phyloP scores from a whole-genome alignment of 2,113 vertebrate genomes.

The Myocastor coypus region DNA sequence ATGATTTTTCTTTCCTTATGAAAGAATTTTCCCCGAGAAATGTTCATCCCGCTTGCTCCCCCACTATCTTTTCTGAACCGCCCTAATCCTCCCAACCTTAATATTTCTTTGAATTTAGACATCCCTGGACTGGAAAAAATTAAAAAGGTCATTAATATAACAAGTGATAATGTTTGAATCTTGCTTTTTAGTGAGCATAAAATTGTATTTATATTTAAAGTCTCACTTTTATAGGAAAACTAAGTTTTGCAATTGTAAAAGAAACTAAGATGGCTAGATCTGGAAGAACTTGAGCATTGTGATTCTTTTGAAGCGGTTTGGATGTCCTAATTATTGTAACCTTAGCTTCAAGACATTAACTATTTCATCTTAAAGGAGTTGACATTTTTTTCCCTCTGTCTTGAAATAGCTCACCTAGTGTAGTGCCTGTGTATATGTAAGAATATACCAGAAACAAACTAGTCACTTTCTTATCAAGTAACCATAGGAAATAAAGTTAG shows the following conservation, averaged over 20 bases:
- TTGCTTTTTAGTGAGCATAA: slow-evolving; percentile 44
- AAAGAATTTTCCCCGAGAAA: neutral
- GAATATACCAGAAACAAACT: neutral
- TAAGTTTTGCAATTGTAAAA: neutral
- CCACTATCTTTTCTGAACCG: neutral
- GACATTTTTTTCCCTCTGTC: neutral
- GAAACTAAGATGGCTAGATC: neutral
- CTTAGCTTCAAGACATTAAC: neutral
- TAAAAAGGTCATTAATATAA: neutral
- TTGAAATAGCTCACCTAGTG: neutral
- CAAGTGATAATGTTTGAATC: slow-evolving; percentile 1
- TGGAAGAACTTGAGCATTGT: slow-evolving; percentile 6
- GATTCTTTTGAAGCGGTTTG: neutral
- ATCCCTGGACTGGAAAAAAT: neutral
- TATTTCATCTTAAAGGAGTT: slow-evolving; percentile 49
- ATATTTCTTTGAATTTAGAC: neutral
- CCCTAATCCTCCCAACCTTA: neutral
- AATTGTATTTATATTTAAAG: slow-evolving; percentile 1
- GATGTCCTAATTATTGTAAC: neutral
- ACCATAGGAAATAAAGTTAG: neutral
- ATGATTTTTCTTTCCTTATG: neutral
- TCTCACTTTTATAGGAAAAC: neutral
- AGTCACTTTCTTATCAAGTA: slow-evolving; percentile 40
- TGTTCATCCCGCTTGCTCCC: fast-evolving
- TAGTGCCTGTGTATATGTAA: neutral